These are phyloP conservation scores for Cynopterus sphinx DNA, from an alignment of 2,797 vertebrate genomes.

Conservation along the genomic window DNA sequence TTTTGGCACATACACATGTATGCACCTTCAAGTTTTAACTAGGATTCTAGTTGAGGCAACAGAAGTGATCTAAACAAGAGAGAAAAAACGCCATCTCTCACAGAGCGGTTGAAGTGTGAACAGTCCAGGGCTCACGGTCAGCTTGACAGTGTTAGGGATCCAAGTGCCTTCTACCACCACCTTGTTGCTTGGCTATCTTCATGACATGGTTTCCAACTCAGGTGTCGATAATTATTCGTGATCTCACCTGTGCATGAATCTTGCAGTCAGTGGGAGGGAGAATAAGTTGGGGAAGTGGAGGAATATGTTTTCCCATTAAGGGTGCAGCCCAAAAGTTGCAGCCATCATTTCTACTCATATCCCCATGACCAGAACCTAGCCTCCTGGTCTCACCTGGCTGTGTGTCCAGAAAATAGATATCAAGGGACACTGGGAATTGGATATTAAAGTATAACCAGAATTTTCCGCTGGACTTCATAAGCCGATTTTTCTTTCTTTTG, in stretches of 20 bases:
- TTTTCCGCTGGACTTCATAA: background rate
- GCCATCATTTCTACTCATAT: background rate
- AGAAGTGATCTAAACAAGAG: background rate
- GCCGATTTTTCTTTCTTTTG: background rate
- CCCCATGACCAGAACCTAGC: background rate
- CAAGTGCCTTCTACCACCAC: background rate
- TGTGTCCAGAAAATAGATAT: background rate
- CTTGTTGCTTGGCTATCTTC: background rate
- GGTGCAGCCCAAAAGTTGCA: background rate
- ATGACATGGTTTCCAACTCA: background rate
- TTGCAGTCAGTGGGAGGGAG: background rate
- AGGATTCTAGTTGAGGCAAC: background rate
- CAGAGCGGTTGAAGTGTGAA: background rate
- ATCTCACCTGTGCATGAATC: background rate
- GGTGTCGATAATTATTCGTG: background rate
- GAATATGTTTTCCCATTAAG: background rate
- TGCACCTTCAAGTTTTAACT: background rate
- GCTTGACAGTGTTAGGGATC: background rate
- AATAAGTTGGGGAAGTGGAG: background rate
- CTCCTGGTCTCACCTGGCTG: background rate
- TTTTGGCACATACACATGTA: background rate
- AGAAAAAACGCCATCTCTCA: background rate
- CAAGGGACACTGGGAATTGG: rapidly evolving
- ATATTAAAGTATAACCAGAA: background rate
- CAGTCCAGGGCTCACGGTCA: background rate